A percentile compares a stretch with the other conserved stretches of the same genome.
Conservation (phyloP, 1,140 invertebrate genomes). For the Oscheius sp. region DNA sequence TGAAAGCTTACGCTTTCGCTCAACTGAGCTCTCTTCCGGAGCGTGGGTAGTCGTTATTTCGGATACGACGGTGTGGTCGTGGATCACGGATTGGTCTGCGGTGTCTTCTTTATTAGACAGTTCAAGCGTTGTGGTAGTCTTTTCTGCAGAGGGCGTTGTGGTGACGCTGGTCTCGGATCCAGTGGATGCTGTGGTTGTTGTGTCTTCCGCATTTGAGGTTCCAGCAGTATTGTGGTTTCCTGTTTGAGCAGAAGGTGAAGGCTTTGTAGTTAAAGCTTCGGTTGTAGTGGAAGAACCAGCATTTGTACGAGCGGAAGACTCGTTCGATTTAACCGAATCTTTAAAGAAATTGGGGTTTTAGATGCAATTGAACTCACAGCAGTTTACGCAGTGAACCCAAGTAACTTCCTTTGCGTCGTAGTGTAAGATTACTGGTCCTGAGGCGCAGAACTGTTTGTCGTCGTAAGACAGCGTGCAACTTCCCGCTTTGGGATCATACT, state of each 20-base stretch:
- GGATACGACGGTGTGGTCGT: background rate
- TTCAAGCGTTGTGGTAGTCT: slow-evolving; percentile 1
- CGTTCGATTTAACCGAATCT: slow-evolving; percentile 4
- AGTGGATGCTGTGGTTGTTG: background rate
- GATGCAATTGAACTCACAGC: slow-evolving; percentile 21
- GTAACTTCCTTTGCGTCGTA: slow-evolving; percentile 21
- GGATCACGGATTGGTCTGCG: background rate
- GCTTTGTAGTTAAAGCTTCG: too few relatives aligned
- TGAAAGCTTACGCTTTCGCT: slow-evolving; percentile 18
- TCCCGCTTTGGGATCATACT: slow-evolving; percentile 32
- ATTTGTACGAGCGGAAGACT: slow-evolving; percentile 14
- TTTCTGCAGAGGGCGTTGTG: background rate
- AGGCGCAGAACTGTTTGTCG: slow-evolving; percentile 22
- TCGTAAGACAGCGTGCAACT: slow-evolving; percentile 31
- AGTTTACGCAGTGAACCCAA: slow-evolving; percentile 35
- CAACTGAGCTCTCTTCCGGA: background rate
- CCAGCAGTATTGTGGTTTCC: too few relatives aligned
- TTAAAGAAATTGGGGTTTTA: slow-evolving; percentile 14
- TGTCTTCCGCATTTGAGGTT: background rate
- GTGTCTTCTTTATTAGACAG: background rate
- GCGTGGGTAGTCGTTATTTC: background rate
- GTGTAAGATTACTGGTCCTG: slow-evolving; percentile 7
- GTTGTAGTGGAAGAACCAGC: background rate
- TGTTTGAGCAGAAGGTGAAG: too few relatives aligned
- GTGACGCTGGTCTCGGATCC: background rate